phyloP scores from a whole-genome alignment of 2,113 vertebrate genomes.

The Xiphophorus hellerii region DNA sequence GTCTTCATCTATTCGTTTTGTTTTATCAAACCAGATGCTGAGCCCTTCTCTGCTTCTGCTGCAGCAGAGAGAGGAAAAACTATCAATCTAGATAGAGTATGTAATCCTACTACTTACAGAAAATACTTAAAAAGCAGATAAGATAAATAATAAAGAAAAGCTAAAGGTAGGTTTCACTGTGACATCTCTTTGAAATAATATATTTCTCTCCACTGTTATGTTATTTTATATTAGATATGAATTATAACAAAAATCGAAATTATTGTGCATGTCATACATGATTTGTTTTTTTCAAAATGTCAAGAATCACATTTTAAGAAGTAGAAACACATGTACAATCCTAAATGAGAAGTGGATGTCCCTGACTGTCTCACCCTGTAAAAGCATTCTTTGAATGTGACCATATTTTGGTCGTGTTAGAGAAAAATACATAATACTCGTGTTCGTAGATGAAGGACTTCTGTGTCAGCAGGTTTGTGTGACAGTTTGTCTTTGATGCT shows the following conservation, averaged over 20 bases:
- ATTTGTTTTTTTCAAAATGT: not conserved
- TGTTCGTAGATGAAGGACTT: constrained; percentile 7
- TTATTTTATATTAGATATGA: not conserved
- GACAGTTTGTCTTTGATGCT: constrained; percentile 46
- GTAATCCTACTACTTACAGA: constrained; percentile 11
- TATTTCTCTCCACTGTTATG: not conserved
- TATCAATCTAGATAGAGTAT: constrained; percentile 42
- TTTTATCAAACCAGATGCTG: constrained; percentile 55
- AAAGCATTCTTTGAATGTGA: not conserved
- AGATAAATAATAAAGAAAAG: not conserved
- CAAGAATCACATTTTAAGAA: not conserved
- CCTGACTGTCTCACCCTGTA: not conserved
- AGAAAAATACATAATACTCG: not conserved
- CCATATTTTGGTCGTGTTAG: not conserved
- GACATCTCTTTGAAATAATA: not conserved
- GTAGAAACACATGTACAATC: not conserved
- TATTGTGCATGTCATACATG: not conserved
- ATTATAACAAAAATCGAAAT: not conserved
- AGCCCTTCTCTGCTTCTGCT: constrained; percentile 53
- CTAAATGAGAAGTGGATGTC: not conserved
- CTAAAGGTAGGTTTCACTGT: not conserved
- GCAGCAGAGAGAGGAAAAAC: constrained; percentile 46
- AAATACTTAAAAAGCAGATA: not conserved
- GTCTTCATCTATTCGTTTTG: constrained; percentile 49
- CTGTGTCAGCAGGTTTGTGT: constrained; percentile 49